Evolutionary conservation across 2,797 vertebrate species (phyloP), one percentile per base, ranked within the genome.

Genomic region (Leptoclinus maculatus): DNA sequence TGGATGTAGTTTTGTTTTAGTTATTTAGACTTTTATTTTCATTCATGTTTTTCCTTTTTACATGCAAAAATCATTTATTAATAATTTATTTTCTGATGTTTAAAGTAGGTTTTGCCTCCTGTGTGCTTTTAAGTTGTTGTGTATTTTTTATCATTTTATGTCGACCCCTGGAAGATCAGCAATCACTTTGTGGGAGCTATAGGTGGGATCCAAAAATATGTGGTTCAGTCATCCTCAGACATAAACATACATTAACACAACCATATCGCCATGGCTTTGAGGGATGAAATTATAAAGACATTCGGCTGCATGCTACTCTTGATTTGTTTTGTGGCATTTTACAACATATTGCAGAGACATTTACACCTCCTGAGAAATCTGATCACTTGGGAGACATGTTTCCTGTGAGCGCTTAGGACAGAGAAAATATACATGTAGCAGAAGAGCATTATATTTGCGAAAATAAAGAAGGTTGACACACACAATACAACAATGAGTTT

Each of bases 401-500:
- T 49, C 41, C 47, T 38, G 36, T 65, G 53, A 71, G 67, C 5
- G 47, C 56, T 25, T 25, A 16, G 2, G 67, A 68, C 32, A 71
- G 65, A 64, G 41, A 12, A 39, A 21, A 36, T 32, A 2, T 27
- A 12, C 12, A 34, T 68, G 17, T 9, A 47, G 54, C 41, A 38
- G 53, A 54, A 8, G 9, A 41, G 27, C 25, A 10, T 34, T 43
- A 7, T 17, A 7, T 19, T 14, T 16, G 27, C 32, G 7, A 32
- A 67, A 39, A 43, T 60, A 36, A 21, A 27, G 8, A 25, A 17
- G 7, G 25, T 7, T 63, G 27, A 57, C 25, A 65, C 47, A 57
- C 25, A 65, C 47, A 72, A 34, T 68, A 47, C 85, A 60, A 76
- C 66, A n/a, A 66, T 62, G 27, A 59, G 65, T 57, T 63, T 75